Base-by-base conservation (phyloP, 2,797 vertebrate genomes). In the Scyliorhinus canicula region DNA sequence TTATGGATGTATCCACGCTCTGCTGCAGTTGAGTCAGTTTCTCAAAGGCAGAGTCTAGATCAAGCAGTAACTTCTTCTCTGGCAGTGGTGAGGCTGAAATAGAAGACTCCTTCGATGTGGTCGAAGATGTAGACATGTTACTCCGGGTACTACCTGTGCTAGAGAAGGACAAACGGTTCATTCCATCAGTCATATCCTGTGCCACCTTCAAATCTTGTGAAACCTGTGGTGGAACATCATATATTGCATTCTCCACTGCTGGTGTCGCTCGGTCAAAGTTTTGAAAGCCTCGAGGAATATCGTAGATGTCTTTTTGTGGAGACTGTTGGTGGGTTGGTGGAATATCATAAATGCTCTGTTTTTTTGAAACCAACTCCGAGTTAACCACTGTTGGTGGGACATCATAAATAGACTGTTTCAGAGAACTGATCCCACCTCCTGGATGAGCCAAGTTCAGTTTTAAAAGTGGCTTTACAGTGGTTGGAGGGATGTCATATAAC, bases 111-210 rank as follows among this genome's bases (percentile, higher is more conserved):
- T 98, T 98, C 0, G 98, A 98, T 1, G 98, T 98, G 0, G 99
- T 98, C 88, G 99, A 99, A 6, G 99, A 99, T 0, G 98, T 99
- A 95, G 99, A 99, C 99, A 99, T 99, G 96, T 98, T 99, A 96
- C 98, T 99, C 95, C 98, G 97, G 0, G 98, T 98, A 96, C 98
- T 99, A 96, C 98, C 98, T 0, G 98, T 99, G 96, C 98, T 99
- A 95, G 99, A 99, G 97, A 99, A 98, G 0, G 99, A 99, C 95
- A 99, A 96, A 0, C 98, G 98, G 96, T 99, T 99, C 95, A 99
- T 98, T 0, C 98, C 98, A 21, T 99, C 99, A 0, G 98, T 98
- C 96, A 98, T 96, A 0, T 99, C 99, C 0, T 96, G 97, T 0
- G 97, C 82, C 0, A 96, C 96, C 77, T 97, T 98, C 79, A 85